Base-by-base conservation (phyloP, 2,888 invertebrate species). In the Atethmia centrago region DNA sequence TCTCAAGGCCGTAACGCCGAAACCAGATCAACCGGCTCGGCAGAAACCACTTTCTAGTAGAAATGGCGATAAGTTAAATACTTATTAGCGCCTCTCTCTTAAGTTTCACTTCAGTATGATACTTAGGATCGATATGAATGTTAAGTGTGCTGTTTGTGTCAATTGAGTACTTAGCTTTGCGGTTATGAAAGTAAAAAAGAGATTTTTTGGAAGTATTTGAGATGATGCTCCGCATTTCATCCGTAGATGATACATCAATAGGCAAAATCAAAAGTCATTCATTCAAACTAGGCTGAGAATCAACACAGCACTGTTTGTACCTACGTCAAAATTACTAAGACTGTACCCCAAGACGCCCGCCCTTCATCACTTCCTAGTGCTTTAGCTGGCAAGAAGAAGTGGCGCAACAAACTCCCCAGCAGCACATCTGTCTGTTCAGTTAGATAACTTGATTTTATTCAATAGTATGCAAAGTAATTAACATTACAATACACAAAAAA, bases 51-150 rank as follows among this genome's bases (percentile, higher is more conserved):
- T 86, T 86, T 86, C 86, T 86, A 83, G 58, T 87, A 85, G 87
- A 80, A 85, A 87, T 80, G 74, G n/a, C 61, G 72, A 71, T 73
- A 64, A 68, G 69, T 71, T 62, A 68, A 76, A 67, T 72, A 74
- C 69, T 87, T 85, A 85, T 87, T 85, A 87, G 78, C 76, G 31
- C 83, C 87, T 87, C 83, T 85, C 85, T 79, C 83, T 68, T 59
- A 70, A 81, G 74, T 79, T 76, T 80, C 80, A 74, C 83, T 75
- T 71, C 47, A 85, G 51, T 51, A 62, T 71, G 31, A 71, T 76
- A 79, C 69, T 75, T 83, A 77, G 66, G 67, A 70, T 67, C 53
- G 62, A 66, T 74, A 64, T 77, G 61, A 74, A 70, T 66, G 61
- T 56, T 62, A 64, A 79, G 55, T 69, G 64, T 53, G 51, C 31